Conservation (phyloP, 2,797 vertebrate species). For the Sebastes cheni region DNA sequence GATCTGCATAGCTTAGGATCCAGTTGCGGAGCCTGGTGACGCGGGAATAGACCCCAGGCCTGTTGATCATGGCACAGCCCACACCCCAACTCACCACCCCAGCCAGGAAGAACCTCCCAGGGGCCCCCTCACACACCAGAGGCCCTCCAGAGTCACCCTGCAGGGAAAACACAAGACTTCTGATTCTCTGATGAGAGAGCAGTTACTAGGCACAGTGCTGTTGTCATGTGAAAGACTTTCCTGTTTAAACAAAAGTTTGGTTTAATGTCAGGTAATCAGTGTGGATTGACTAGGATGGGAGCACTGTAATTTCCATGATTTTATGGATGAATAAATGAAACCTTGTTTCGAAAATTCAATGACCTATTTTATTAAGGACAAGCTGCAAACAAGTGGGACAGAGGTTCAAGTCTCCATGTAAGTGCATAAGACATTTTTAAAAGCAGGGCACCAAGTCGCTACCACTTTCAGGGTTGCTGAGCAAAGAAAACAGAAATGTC, state of each 20-base stretch:
- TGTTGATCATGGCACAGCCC: constrained; percentile 90
- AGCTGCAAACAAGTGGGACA: background rate
- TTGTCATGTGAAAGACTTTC: background rate
- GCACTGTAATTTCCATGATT: background rate
- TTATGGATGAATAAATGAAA: background rate
- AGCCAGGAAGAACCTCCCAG: constrained; percentile 91
- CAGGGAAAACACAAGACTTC: constrained; percentile 21
- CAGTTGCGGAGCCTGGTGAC: constrained; percentile 89
- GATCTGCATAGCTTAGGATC: constrained; percentile 82
- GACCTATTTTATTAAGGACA: background rate
- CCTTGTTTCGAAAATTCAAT: background rate
- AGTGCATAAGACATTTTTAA: background rate
- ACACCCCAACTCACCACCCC: constrained; percentile 96
- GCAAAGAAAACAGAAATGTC: background rate
- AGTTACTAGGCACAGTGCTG: background rate
- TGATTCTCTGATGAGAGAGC: background rate
- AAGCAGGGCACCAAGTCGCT: background rate
- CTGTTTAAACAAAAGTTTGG: background rate
- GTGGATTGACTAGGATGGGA: background rate
- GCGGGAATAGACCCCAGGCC: constrained; percentile 90
- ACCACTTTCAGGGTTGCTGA: background rate
- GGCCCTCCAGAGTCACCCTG: constrained; percentile 97
- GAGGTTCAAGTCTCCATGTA: background rate
- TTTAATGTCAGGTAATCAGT: background rate
- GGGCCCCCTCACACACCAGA: constrained; percentile 90